Percentiles rank a stretch among this genome's conserved stretches.
phyloP scores from a whole-genome alignment of 2,888 invertebrate genomes.

The Plagodis pulveraria region DNA sequence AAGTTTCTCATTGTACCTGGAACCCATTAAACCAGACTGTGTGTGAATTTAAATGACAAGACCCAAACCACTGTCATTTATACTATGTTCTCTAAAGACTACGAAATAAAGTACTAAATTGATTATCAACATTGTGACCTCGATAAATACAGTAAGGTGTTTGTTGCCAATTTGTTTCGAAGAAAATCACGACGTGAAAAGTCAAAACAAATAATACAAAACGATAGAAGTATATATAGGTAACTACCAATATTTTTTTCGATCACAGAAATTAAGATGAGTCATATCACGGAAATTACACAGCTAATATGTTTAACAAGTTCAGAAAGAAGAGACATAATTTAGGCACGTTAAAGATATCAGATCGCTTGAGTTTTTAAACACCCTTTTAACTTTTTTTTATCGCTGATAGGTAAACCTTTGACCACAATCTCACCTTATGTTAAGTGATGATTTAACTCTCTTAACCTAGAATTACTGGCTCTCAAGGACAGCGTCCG shows the following conservation, averaged over 20 bases:
- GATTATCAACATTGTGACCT: constrained; percentile 28
- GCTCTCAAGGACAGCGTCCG: too few species aligned
- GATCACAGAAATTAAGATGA: background rate
- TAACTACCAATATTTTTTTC: background rate
- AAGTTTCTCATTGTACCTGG: constrained; percentile 60
- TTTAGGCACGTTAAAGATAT: too few species aligned
- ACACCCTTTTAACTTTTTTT: too few species aligned
- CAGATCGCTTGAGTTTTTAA: too few species aligned
- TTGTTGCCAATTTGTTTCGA: constrained; percentile 37
- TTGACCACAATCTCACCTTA: too few species aligned
- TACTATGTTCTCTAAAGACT: constrained; percentile 30
- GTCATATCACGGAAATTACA: too few species aligned
- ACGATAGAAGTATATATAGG: constrained; percentile 3
- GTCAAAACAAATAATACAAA: constrained; percentile 11
- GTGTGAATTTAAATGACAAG: constrained; percentile 56
- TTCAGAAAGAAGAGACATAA: too few species aligned
- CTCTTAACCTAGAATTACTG: too few species aligned
- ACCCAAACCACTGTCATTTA: constrained; percentile 16
- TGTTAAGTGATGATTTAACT: too few species aligned
- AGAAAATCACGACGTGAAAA: constrained; percentile 31
- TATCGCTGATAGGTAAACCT: too few species aligned
- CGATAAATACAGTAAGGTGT: constrained; percentile 31
- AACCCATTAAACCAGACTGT: constrained; percentile 57
- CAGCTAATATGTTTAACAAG: too few species aligned
- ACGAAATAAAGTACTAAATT: constrained; percentile 26